These are phyloP conservation scores for Stenchaetothrips biformis DNA, from an alignment of 2,888 invertebrate species.

Conservation along the genomic window DNA sequence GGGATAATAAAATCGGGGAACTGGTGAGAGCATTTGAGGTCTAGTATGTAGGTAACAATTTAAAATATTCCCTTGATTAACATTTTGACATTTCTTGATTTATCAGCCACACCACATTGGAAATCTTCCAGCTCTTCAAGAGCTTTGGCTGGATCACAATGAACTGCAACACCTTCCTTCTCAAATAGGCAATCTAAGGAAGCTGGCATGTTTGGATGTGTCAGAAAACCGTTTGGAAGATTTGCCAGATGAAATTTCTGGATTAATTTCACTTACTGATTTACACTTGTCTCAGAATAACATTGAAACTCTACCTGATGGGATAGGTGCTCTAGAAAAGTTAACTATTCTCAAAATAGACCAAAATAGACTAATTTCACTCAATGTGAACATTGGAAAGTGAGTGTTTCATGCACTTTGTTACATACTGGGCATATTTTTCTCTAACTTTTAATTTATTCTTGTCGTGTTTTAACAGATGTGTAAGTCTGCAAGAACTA, in stretches of 20 bases:
- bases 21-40: conserved; percentile 59
- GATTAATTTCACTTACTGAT: conserved; percentile 85
- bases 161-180: conserved; percentile 88
- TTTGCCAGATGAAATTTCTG: conserved; percentile 92
- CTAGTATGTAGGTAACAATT: background rate
- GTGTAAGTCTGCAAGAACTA: conserved; percentile 89
- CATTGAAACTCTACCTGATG: conserved; percentile 87
- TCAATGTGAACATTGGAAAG: conserved; percentile 82
- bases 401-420: conserved; percentile 47
- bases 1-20: conserved; percentile 97
- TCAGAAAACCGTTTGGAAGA: conserved; percentile 93
- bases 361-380: conserved; percentile 81
- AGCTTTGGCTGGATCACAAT: conserved; percentile 98
- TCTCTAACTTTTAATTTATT: background rate
- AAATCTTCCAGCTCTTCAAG: conserved; percentile 84
- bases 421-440: background rate
- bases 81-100: conserved; percentile 34
- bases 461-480: conserved; percentile 55
- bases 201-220: conserved; percentile 88
- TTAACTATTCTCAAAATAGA: conserved; percentile 95
- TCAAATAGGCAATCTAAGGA: conserved; percentile 84
- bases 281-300: conserved; percentile 94
- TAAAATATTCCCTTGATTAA: background rate
- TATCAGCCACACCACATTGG: conserved; percentile 89
- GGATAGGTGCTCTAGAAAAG: conserved; percentile 83